phyloP scores from a whole-genome alignment of 2,888 invertebrate genomes.

The Xestia c-nigrum region DNA sequence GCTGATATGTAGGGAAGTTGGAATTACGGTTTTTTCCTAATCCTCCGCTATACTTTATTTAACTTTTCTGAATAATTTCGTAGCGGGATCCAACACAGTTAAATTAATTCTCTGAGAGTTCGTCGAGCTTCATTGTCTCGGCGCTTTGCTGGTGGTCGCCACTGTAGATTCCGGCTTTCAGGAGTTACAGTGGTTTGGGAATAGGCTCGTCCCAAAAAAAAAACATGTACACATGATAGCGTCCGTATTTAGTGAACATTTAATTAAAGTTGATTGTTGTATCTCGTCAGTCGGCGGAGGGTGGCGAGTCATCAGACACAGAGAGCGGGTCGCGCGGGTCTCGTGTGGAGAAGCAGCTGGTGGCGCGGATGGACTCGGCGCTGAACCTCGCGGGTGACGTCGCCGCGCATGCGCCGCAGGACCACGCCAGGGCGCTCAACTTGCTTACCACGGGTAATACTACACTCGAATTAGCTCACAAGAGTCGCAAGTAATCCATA shows the following conservation, averaged over 20 bases:
- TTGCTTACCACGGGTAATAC: conserved; percentile 92
- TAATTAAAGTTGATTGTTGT: not conserved
- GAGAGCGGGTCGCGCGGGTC: conserved; percentile 60
- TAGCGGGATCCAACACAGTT: no score
- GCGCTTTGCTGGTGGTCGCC: no score
- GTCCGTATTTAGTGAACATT: not conserved
- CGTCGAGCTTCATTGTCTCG: no score
- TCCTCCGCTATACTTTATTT: no score
- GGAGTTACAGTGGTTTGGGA: no score
- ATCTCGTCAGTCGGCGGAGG: conserved; percentile 58
- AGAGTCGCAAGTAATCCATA: not conserved
- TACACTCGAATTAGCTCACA: not conserved
- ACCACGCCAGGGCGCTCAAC: conserved; percentile 91
- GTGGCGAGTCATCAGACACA: conserved; percentile 62
- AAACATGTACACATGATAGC: not conserved
- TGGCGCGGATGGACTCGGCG: conserved; percentile 74
- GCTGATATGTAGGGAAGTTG: no score
- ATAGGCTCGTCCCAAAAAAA: no score
- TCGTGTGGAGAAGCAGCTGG: conserved; percentile 71
- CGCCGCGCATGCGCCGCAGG: conserved; percentile 71
- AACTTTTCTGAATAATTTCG: no score
- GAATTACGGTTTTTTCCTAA: no score
- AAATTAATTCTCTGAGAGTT: no score
- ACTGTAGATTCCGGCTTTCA: no score
- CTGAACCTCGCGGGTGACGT: conserved; percentile 78